Conservation (phyloP, 1,140 invertebrate species). For the Zaprionus vittiger region DNA sequence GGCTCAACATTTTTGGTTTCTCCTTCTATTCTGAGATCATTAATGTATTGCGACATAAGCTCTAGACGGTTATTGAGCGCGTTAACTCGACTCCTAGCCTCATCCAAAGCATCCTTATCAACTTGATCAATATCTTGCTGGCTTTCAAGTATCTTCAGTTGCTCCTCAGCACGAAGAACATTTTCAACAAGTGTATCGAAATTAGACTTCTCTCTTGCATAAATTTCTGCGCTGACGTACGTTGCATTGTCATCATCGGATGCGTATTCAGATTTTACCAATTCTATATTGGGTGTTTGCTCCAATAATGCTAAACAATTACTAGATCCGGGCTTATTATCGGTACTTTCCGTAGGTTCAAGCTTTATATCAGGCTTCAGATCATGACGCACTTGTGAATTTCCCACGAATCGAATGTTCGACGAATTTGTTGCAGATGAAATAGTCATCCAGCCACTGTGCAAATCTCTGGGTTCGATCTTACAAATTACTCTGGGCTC, state of each 20-base stretch:
- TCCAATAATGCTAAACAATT: neutral
- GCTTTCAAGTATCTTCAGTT: neutral
- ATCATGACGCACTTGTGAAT: neutral
- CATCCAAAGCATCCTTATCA: neutral
- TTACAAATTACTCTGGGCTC: neutral
- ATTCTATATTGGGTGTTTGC: neutral
- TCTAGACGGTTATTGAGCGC: constrained; percentile 20
- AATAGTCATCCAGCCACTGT: neutral
- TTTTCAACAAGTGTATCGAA: constrained; percentile 34
- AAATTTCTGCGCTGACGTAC: constrained; percentile 28
- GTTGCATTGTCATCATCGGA: constrained; percentile 32
- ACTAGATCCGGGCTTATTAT: neutral
- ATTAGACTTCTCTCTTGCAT: constrained; percentile 26
- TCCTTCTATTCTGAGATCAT: constrained; percentile 27
- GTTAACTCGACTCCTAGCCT: neutral
- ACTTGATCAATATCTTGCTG: neutral
- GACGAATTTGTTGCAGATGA: neutral
- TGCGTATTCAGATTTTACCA: constrained; percentile 26
- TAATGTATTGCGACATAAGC: constrained; percentile 21
- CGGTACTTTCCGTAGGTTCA: neutral
- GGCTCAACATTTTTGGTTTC: neutral
- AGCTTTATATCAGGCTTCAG: neutral
- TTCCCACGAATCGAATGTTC: neutral
- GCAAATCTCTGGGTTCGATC: neutral
- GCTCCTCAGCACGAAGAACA: constrained; percentile 26